Conservation (phyloP, 1,140 invertebrate species). For the Aphaenogaster rudis region DNA sequence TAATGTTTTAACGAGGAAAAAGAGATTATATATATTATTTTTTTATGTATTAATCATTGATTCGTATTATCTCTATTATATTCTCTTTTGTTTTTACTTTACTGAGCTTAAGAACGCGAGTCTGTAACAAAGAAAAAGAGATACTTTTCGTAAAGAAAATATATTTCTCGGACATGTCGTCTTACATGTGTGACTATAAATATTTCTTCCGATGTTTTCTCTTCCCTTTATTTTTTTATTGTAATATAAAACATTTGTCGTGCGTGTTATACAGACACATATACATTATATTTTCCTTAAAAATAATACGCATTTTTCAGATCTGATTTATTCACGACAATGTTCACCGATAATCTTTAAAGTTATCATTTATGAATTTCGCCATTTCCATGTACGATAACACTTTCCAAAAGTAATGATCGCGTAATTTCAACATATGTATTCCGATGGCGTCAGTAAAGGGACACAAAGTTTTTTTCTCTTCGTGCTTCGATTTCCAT, state of each 20-base stretch:
- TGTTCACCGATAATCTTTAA: background rate
- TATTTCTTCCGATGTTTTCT: background rate
- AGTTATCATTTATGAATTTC: background rate
- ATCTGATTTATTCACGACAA: background rate
- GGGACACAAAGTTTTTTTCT: background rate
- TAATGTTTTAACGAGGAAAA: background rate
- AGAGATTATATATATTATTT: background rate
- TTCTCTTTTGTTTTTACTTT: background rate
- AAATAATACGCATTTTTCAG: background rate
- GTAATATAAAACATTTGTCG: constrained; percentile 21
- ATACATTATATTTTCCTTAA: background rate
- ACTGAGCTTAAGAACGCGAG: too few relatives aligned
- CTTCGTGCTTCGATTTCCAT: constrained; percentile 14
- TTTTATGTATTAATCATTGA: background rate
- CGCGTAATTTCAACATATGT: constrained; percentile 27
- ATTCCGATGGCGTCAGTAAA: constrained; percentile 26
- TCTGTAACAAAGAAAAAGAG: background rate
- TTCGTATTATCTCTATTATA: background rate
- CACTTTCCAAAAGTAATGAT: constrained; percentile 6
- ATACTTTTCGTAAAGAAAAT: constrained; percentile 1
- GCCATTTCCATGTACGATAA: background rate
- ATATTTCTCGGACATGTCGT: background rate
- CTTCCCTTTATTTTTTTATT: constrained; percentile 22
- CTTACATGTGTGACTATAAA: background rate
- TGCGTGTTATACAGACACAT: background rate